phyloP scores from a whole-genome alignment of 2,797 vertebrate species.

The Gallirallus australis region DNA sequence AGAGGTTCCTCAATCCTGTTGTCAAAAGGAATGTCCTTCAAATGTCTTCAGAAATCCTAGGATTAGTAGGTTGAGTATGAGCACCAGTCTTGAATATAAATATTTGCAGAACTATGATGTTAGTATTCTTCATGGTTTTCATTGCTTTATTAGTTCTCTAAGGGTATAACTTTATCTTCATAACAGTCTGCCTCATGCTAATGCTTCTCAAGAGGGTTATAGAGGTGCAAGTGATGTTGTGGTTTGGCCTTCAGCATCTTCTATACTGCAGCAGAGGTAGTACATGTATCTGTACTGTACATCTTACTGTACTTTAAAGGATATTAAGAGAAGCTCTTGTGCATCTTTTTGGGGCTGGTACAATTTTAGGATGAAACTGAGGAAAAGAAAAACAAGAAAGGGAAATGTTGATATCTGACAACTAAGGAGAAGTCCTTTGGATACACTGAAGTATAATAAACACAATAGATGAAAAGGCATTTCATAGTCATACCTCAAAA shows the following conservation, averaged over 20 bases:
- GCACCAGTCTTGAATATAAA: not conserved
- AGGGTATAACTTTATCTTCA: not conserved
- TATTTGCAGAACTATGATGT: not conserved
- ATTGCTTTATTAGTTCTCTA: not conserved
- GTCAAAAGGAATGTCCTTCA: not conserved
- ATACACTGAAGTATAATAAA: not conserved
- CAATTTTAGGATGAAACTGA: not conserved
- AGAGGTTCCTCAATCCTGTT: not conserved
- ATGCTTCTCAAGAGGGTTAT: not conserved
- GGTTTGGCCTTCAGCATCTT: not conserved
- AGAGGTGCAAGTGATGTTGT: not conserved
- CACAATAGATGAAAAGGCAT: not conserved
- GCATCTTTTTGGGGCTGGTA: not conserved
- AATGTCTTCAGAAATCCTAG: not conserved
- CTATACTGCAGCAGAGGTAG: not conserved
- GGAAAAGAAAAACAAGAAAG: not conserved
- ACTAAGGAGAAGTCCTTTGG: not conserved
- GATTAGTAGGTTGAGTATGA: not conserved
- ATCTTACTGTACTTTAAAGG: not conserved
- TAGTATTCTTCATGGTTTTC: not conserved
- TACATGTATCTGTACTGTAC: not conserved
- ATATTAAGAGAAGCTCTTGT: not conserved
- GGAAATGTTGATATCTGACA: not conserved
- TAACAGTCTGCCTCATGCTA: not conserved
- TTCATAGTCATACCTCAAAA: slow-evolving; percentile 5